phyloP scores from a whole-genome alignment of 2,113 vertebrate genomes.

The Podilymbus podiceps region DNA sequence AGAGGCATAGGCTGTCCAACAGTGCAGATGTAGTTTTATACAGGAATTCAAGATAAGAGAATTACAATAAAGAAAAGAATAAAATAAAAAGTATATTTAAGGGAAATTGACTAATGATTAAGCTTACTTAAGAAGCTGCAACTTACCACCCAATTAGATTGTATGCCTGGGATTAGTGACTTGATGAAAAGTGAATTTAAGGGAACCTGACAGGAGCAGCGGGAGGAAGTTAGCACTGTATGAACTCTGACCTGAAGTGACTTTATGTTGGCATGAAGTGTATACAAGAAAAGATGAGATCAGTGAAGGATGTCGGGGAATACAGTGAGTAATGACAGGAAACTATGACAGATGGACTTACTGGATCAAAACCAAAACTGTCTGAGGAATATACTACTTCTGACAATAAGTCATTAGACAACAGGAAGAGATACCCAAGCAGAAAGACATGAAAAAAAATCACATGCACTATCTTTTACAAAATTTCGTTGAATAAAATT shows the following conservation, averaged over 20 bases:
- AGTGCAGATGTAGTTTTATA: not conserved
- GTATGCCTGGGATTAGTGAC: not conserved
- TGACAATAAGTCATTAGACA: not conserved
- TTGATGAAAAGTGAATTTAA: slow-evolving; percentile 36
- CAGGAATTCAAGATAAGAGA: not conserved
- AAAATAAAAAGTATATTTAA: not conserved
- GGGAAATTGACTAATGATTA: not conserved
- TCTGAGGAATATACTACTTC: not conserved
- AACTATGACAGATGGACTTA: not conserved
- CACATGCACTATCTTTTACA: not conserved
- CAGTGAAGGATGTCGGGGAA: slow-evolving; percentile 4
- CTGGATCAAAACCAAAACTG: slow-evolving; percentile 30
- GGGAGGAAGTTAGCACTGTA: not conserved
- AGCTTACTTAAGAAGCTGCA: not conserved
- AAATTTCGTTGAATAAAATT: not conserved
- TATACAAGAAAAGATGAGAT: slow-evolving; percentile 43
- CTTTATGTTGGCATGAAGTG: not conserved
- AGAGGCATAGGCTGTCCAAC: not conserved
- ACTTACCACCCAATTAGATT: not conserved
- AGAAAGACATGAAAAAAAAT: not conserved
- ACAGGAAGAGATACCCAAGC: not conserved
- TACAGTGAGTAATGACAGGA: slow-evolving; percentile 37
- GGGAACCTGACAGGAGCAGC: slow-evolving; percentile 12
- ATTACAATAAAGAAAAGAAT: not conserved
- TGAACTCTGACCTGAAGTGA: slow-evolving; percentile 44